Evolutionary conservation across 2,113 vertebrate genomes (phyloP), one percentile per base, ranked within the genome.

Genomic region (Gambusia holbrooki): DNA sequence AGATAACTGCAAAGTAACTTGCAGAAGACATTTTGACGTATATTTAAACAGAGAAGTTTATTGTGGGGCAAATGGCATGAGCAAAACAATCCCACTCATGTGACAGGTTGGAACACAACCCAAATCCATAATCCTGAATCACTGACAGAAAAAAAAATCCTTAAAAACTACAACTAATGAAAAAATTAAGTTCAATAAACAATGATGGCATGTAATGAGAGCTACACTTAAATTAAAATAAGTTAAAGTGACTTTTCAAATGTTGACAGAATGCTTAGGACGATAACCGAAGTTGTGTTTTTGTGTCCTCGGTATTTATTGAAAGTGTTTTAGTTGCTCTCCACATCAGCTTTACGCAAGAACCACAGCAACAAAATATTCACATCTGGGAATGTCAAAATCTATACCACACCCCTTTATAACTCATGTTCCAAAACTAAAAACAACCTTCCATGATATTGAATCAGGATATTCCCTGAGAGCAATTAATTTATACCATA

Each of bases 31-130:
- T 58, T 25, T n/a, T 10, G 2, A 8, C 11, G 14, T 25, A 66
- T n/a, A n/a, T 35, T 25, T 22, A 17, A 17, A 33, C 32, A 60
- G 19, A 42, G 19, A 45, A 17, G 28, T 19, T 67, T 29, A 62
- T 13, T 37, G 17, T 2, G 17, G 19, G 54, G 60, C 62, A 32
- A 71, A 58, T 28, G 61, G 29, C 35, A 3, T 69, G 29, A 77
- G 66, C 66, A 66, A 64, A 61, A 65, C 25, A 54, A 29, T 27
- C 32, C 63, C 62, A 63, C n/a, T 45, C 14, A 75, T 11, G 19
- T 71, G 74, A 80, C 69, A 33, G 64, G 42, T 33, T 32, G 54
- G 40, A 76, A 79, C 61, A 54, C 62, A 10, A 66, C n/a, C 63
- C 66, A 60, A 9, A 30, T 61, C 51, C 8, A 48, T 27, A 40